Conservation (phyloP, 2,888 invertebrate species). For the Andrena fulva region DNA sequence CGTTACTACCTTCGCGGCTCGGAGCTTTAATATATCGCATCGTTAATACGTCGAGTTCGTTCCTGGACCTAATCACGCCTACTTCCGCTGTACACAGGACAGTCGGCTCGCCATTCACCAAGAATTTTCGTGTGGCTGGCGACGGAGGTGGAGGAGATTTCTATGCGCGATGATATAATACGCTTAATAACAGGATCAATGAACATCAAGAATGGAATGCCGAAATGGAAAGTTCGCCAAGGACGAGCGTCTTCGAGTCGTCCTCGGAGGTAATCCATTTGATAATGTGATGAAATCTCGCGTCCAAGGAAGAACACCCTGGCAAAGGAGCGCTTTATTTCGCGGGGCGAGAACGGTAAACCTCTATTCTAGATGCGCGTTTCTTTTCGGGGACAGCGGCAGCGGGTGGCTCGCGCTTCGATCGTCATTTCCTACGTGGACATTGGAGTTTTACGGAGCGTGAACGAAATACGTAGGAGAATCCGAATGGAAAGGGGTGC, state of each 20-base stretch:
- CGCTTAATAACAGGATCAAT: no score
- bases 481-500: slow-evolving; percentile 44
- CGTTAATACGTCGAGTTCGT: background rate
- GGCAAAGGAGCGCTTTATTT: slow-evolving; percentile 35
- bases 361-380: slow-evolving; percentile 36
- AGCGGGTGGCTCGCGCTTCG: slow-evolving; percentile 15
- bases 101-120: background rate
- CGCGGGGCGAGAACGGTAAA: slow-evolving; percentile 35
- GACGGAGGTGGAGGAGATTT: background rate
- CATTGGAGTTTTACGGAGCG: slow-evolving; percentile 72
- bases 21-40: background rate
- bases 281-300: slow-evolving; percentile 22
- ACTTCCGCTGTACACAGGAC: background rate
- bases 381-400: slow-evolving; percentile 32
- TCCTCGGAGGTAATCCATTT: background rate
- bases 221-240: background rate
- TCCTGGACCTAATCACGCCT: background rate
- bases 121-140: background rate
- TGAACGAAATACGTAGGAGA: slow-evolving; percentile 68
- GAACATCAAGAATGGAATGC: no score
- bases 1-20: slow-evolving; percentile 6
- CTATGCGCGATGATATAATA: no score
- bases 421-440: slow-evolving; percentile 59
- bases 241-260: background rate
- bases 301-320: background rate